Evolutionary conservation across 2,888 invertebrate genomes (phyloP), one percentile per base, ranked within the genome.

Genomic region (Spisula subtruncata): DNA sequence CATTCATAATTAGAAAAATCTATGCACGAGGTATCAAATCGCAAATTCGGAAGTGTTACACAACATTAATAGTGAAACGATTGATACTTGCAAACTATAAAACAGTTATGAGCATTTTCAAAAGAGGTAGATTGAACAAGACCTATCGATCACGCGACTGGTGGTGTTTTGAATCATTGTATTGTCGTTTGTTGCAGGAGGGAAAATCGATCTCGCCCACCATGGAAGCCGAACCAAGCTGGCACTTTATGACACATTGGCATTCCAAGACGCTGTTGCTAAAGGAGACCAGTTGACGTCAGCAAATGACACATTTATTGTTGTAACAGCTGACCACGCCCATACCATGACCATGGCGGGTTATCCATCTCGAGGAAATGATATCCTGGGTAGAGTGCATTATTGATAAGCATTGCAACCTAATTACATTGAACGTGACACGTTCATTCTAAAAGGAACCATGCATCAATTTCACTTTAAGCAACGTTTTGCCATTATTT

Each of bases 171-270:
- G 41, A 41, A 41, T 41, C 2, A 5, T 41, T 35, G 32, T 75
- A 25, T 25, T 83, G 1, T 75, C 32, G 25, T 60, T 66, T 82
- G n/a, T n/a, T n/a, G 46, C 66, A 96, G 96, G 96, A 10, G 96
- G 96, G 0, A 93, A 95, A 4, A 97, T 96, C 20, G 96, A 96
- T 93, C 95, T 94, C 80, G 97, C 93, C 10, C 97, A 97, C 89
- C 98, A 98, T 96, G 97, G 97, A 35, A 98, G 98, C 35, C 89
- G 91, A 35, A 96, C 96, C 2, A 93, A 93, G 75, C 86, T 90
- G 66, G 98, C 99, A 0, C 96, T 99, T 0, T 98, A 98, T 93
- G 99, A 99, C 96, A 98, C 98, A 0, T 97, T 98, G 90, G 98
- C 98, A 95, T 98, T 99, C 95, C 97, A 98, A 56, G 97, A 98